These are phyloP conservation scores for Chirona hameri DNA, from an alignment of 2,888 invertebrate genomes.

Conservation along the genomic window DNA sequence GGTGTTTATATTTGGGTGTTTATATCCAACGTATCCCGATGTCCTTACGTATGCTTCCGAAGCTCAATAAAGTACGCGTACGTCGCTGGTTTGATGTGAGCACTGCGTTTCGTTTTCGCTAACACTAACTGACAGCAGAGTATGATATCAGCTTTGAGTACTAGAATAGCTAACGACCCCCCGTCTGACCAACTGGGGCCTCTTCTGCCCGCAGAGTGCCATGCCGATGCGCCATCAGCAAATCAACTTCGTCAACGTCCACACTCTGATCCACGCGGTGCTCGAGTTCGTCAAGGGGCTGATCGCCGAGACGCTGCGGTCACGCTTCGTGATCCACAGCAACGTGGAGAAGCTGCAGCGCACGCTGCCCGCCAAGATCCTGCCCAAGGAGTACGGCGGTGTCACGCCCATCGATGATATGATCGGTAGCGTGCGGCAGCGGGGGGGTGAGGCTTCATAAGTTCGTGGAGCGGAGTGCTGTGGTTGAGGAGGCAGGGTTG, in stretches of 20 bases:
- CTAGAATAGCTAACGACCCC: too few relatives aligned
- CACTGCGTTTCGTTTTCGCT: too few relatives aligned
- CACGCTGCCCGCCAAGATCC: constrained; percentile 66
- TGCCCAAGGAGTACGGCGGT: constrained; percentile 80
- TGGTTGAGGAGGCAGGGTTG: too few relatives aligned
- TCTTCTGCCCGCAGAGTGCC: constrained; percentile 59
- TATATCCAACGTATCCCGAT: too few relatives aligned
- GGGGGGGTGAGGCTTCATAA: too few relatives aligned
- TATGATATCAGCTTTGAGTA: too few relatives aligned
- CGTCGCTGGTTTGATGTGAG: too few relatives aligned
- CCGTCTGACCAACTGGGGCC: neutral
- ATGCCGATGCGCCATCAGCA: constrained; percentile 74
- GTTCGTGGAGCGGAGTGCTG: too few relatives aligned
- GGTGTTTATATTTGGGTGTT: too few relatives aligned
- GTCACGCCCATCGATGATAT: constrained; percentile 76
- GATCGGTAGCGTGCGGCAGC: constrained; percentile 65
- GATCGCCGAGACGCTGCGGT: constrained; percentile 67
- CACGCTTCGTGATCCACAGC: constrained; percentile 70
- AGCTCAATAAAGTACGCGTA: too few relatives aligned
- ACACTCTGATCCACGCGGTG: constrained; percentile 67
- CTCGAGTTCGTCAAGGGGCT: constrained; percentile 67
- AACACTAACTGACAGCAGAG: too few relatives aligned
- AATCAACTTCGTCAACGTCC: constrained; percentile 67
- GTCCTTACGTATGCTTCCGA: too few relatives aligned
- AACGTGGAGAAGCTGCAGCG: constrained; percentile 66